Percentiles rank a stretch among this genome's conserved stretches.
phyloP scores from a whole-genome alignment of 1,140 invertebrate species.

The Galleria mellonella region DNA sequence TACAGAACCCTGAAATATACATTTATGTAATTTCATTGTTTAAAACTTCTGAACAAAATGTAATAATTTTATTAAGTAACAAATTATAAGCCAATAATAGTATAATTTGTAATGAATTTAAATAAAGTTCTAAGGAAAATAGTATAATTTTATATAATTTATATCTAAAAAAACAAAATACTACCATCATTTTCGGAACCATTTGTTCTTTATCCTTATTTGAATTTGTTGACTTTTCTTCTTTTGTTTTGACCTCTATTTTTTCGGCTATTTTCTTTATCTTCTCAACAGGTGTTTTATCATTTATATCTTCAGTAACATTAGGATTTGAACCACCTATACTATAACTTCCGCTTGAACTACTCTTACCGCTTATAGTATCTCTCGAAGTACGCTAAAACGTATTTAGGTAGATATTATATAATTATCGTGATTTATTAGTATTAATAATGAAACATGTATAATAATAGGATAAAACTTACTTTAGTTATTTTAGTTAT shows the following conservation, averaged over 20 bases:
- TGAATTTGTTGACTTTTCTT: conserved; percentile 26
- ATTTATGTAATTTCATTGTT: no score
- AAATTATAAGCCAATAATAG: background rate
- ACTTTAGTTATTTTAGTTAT: conserved; percentile 37
- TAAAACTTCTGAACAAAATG: no score
- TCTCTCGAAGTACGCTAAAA: conserved; percentile 30
- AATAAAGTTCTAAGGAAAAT: background rate
- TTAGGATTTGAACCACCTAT: conserved; percentile 76
- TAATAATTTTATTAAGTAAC: background rate
- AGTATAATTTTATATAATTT: no score
- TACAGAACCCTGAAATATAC: conserved; percentile 67
- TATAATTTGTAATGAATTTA: background rate
- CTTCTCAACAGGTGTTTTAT: conserved; percentile 43
- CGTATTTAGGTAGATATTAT: background rate
- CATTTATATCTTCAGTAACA: conserved; percentile 47
- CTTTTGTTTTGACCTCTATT: conserved; percentile 33
- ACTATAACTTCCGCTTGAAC: conserved; percentile 80
- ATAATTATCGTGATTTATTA: background rate
- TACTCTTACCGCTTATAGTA: conserved; percentile 75
- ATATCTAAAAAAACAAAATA: background rate
- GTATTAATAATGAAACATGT: no score
- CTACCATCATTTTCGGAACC: conserved; percentile 56
- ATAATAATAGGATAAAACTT: no score
- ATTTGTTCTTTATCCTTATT: conserved; percentile 44
- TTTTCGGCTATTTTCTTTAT: conserved; percentile 39